phyloP scores from a whole-genome alignment of 1,140 invertebrate species.

The Mercenaria mercenaria region DNA sequence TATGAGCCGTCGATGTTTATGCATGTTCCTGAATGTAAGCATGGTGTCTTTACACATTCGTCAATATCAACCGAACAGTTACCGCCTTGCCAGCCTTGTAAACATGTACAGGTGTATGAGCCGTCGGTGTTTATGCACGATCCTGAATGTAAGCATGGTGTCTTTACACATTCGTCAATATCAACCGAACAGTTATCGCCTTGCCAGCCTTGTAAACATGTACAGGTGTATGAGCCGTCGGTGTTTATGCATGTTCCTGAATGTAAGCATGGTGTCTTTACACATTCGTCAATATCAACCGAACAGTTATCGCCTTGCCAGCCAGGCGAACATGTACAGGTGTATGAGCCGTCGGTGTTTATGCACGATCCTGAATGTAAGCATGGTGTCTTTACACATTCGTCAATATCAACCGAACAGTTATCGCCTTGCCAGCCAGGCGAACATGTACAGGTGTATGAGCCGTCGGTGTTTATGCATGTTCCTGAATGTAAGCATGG shows the following conservation, averaged over 20 bases:
- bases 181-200: constrained; percentile 96
- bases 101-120: not conserved
- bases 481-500: constrained; percentile 64
- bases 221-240: not conserved
- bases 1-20: constrained; percentile 3
- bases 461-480: constrained; percentile 49
- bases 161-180: constrained; percentile 89
- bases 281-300: constrained; percentile 17
- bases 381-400: constrained; percentile 56
- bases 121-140: constrained; percentile 18
- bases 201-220: constrained; percentile 87
- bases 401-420: constrained; percentile 51
- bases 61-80: not conserved
- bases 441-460: not conserved
- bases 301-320: constrained; percentile 52
- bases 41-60: not conserved
- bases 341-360: constrained; percentile 47
- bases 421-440: not conserved
- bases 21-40: constrained; percentile 32
- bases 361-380: constrained; percentile 42
- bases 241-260: not conserved
- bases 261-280: not conserved
- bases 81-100: constrained; percentile 75
- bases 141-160: constrained; percentile 42
- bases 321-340: constrained; percentile 51